Percentiles rank a stretch among this genome's conserved stretches.
Evolutionary conservation across 1,140 invertebrate species (phyloP).

Genomic region (Pteromalus puparum): DNA sequence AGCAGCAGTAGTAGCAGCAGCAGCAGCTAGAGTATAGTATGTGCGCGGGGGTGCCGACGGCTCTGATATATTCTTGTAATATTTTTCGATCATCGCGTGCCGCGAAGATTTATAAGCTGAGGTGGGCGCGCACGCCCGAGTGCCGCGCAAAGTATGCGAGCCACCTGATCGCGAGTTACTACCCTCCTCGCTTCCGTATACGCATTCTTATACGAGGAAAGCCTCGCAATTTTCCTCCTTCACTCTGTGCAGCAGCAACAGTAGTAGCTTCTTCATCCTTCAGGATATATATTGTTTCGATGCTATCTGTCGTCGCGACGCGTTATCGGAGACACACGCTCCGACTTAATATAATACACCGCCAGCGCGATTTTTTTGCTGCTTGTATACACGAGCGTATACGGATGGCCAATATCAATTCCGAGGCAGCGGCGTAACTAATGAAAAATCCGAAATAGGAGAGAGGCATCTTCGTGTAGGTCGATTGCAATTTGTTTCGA

Average conservation of each 20-base stretch:
- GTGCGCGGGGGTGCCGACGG: constrained; percentile 66
- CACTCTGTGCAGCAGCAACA: neutral
- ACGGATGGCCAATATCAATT: neutral
- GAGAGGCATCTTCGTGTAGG: neutral
- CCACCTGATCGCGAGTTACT: constrained; percentile 72
- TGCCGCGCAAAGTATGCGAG: constrained; percentile 62
- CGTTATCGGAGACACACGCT: neutral
- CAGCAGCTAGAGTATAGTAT: constrained; percentile 50
- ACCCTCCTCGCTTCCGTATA: constrained; percentile 25
- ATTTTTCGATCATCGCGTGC: constrained; percentile 77
- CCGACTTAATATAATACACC: constrained; percentile 6
- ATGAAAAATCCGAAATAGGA: constrained; percentile 20
- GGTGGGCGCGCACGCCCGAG: constrained; percentile 53
- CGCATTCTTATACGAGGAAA: constrained; percentile 36
- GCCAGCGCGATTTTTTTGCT: neutral
- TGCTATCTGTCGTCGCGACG: neutral
- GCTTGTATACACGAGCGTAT: neutral
- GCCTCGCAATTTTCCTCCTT: constrained; percentile 38
- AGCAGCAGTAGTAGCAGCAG: neutral
- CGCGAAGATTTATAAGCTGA: constrained; percentile 72
- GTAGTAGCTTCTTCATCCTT: neutral
- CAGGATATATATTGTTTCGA: constrained; percentile 27
- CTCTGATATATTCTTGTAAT: constrained; percentile 76
- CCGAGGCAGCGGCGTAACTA: neutral
- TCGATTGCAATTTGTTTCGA: constrained; percentile 56